Percentiles rank a stretch among this genome's conserved stretches.
Evolutionary conservation across 2,888 invertebrate genomes (phyloP).

Genomic region (Drosophila meridiana): DNA sequence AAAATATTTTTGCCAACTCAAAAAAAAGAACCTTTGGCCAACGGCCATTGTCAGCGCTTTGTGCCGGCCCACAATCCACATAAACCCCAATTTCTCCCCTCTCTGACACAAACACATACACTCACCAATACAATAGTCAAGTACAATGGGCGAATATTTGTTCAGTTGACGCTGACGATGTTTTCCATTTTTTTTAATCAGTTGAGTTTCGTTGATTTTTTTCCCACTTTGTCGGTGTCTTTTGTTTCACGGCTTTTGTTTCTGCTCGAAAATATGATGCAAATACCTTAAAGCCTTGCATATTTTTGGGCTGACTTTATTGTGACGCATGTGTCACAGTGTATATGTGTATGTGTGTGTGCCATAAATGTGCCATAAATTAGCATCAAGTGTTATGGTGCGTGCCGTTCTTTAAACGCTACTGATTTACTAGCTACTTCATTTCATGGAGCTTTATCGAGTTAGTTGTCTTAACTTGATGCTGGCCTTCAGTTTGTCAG

Average conservation of each 20-base stretch:
- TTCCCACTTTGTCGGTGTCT: conserved; percentile 1
- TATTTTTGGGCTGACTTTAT: conserved; percentile 20
- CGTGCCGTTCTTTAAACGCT: conserved; percentile 47
- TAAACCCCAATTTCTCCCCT: background rate
- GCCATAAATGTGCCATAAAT: conserved; percentile 60
- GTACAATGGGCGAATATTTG: conserved; percentile 51
- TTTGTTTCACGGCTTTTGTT: conserved; percentile 17
- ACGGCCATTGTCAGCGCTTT: conserved; percentile 49
- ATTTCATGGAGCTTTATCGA: conserved; percentile 38
- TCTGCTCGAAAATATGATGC: conserved; percentile 11
- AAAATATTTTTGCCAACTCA: conserved; percentile 52
- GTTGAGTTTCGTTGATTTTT: conserved; percentile 17
- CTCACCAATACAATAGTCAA: conserved; percentile 26
- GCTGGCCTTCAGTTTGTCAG: conserved; percentile 15
- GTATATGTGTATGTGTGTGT: conserved; percentile 13
- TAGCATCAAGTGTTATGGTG: conserved; percentile 61
- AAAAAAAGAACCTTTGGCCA: conserved; percentile 51
- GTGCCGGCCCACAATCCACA: conserved; percentile 3
- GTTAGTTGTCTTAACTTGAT: conserved; percentile 16
- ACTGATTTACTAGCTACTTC: conserved; percentile 39
- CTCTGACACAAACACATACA: background rate
- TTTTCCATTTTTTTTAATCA: conserved; percentile 37
- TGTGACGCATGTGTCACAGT: conserved; percentile 5
- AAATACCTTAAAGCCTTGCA: conserved; percentile 16
- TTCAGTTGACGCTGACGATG: conserved; percentile 29